Percentiles rank a stretch among this genome's conserved stretches.
These are phyloP conservation scores for Nycteola revayana DNA, from an alignment of 2,888 invertebrate genomes.

Conservation along the genomic window DNA sequence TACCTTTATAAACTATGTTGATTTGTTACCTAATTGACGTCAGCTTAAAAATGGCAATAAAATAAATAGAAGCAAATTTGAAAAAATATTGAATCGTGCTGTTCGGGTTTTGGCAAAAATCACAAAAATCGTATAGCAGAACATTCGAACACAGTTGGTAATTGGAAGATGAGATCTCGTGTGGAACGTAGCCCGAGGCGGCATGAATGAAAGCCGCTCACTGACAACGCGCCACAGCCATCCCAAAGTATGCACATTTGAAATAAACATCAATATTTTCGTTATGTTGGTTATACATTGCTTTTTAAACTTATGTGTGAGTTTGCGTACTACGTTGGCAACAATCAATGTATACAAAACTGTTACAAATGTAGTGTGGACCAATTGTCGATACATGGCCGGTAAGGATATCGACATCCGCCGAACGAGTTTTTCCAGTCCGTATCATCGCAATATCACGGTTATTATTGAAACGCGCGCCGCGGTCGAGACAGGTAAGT, in stretches of 20 bases:
- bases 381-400: constrained; percentile 47
- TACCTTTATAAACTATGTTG: no score
- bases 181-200: constrained; percentile 76
- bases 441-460: constrained; percentile 81
- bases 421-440: constrained; percentile 81
- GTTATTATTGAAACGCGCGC: constrained; percentile 79
- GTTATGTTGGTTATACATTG: constrained; percentile 37
- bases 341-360: constrained; percentile 38
- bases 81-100: constrained; percentile 16
- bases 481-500: constrained; percentile 78
- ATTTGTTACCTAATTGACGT: no score
- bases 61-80: constrained; percentile 1
- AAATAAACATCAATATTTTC: constrained; percentile 39
- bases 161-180: constrained; percentile 80
- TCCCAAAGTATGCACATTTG: constrained; percentile 41
- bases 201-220: constrained; percentile 80
- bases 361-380: constrained; percentile 22
- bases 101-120: constrained; percentile 50
- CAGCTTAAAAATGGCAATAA: constrained; percentile 2
- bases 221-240: constrained; percentile 62
- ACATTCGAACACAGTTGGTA: constrained; percentile 65
- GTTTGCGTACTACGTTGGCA: neutral
- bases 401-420: constrained; percentile 80
- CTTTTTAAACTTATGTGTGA: constrained; percentile 15
- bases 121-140: constrained; percentile 67